Evolutionary conservation across 2,888 invertebrate species (phyloP), one percentile per base, ranked within the genome.

Genomic region (Gibbula magus): DNA sequence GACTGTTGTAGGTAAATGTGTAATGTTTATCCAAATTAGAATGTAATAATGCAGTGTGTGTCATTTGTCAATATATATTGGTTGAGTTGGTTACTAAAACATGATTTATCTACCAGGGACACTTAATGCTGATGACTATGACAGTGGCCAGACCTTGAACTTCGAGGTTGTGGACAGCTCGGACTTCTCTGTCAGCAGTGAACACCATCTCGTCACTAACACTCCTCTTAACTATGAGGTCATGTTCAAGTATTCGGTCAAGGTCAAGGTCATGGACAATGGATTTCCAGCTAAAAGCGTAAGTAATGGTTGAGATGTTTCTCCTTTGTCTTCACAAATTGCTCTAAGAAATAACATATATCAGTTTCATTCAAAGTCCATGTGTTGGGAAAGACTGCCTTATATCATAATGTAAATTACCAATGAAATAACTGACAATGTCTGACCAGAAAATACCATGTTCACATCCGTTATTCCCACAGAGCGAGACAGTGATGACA

Each of bases 191-290:
- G 54, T 75, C 29, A 25, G 16, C 75, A 32, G 32, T 29, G 32
- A 22, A 8, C 53, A 75, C 32, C 53, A 53, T 32, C 75, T 75
- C 3, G 53, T 75, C n/a, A 53, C 75, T 18, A 52, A n/a, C 7
- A 10, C 13, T 18, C 25, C 22, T 29, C 25, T 75, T 7, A 51
- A 75, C 54, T 75, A 53, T 39, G 75, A 75, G 32, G 75, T 32
- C 25, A 75, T 16, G 25, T 75, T 54, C 20, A 75, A 22, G 18
- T 75, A 75, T 32, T 10, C n/a, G 25, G 74, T 88, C 66, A 85
- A 78, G 53, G 83, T 88, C 2, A 80, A 83, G 45, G 87, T 86
- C 70, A 85, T 85, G 53, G 88, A 88, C 66, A 80, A 74, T 76
- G 88, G 87, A 20, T 56, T 16, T 20, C 88, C 87, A 16, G 74